Evolutionary conservation across 1,140 invertebrate species (phyloP).

Genomic region (Lepidurus packardi): DNA sequence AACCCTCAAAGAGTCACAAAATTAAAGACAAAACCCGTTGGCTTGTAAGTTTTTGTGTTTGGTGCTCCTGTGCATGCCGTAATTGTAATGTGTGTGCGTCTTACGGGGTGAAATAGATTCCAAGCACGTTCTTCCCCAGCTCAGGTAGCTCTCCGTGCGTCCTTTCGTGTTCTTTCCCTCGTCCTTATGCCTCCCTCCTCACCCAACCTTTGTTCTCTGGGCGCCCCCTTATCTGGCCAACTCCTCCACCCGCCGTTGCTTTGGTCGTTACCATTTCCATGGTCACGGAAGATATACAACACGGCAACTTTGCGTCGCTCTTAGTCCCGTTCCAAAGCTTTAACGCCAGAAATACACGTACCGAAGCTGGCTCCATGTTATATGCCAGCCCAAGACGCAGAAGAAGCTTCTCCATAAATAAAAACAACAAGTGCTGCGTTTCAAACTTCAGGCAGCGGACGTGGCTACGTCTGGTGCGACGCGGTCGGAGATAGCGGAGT

Average conservation of each 20-base stretch:
- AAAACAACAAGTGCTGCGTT: not conserved
- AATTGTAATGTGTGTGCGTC: not conserved
- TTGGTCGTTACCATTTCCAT: not conserved
- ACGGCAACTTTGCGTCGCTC: not conserved
- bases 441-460: not conserved
- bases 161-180: too few relatives aligned
- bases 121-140: slow-evolving; percentile 6
- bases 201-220: not conserved
- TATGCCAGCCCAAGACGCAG: too few relatives aligned
- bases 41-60: not conserved
- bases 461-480: slow-evolving; percentile 16
- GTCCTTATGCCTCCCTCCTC: not conserved
- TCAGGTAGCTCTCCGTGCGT: not conserved
- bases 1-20: too few relatives aligned
- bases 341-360: too few relatives aligned
- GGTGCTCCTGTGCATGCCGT: not conserved
- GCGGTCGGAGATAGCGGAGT: not conserved
- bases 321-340: too few relatives aligned
- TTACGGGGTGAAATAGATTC: not conserved
- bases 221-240: not conserved
- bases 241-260: not conserved
- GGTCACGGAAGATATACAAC: slow-evolving; percentile 18
- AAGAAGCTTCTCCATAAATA: too few relatives aligned
- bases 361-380: too few relatives aligned
- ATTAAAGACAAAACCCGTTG: too few relatives aligned